Percentiles rank a stretch among this genome's conserved stretches.
Evolutionary conservation across 2,797 vertebrate genomes (phyloP).

Genomic region (Enteromius radiatus): DNA sequence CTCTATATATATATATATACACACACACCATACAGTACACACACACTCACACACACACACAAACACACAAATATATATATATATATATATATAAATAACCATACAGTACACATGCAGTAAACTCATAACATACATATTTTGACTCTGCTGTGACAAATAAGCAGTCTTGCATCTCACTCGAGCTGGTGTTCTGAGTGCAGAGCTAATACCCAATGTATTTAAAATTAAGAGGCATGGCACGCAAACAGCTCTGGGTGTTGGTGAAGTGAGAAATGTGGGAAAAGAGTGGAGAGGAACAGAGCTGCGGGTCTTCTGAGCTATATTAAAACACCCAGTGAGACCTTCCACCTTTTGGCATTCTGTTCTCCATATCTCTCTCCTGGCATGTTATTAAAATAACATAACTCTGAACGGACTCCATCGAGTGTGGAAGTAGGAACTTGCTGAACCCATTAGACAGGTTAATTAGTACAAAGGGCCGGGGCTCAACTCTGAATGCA

Average conservation of each 20-base stretch:
- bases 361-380: slow-evolving; percentile 64
- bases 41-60: too few relatives aligned
- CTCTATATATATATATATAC: too few relatives aligned
- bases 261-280: slow-evolving; percentile 32
- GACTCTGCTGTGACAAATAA: slow-evolving; percentile 14
- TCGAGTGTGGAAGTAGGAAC: slow-evolving; percentile 59
- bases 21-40: too few relatives aligned
- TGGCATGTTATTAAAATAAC: slow-evolving; percentile 72
- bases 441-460: slow-evolving; percentile 78
- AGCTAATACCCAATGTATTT: slow-evolving; percentile 11
- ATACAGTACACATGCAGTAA: not conserved
- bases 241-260: slow-evolving; percentile 34
- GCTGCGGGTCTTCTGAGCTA: slow-evolving; percentile 51
- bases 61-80: too few relatives aligned
- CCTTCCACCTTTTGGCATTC: slow-evolving; percentile 82
- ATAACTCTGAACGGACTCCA: slow-evolving; percentile 45
- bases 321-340: slow-evolving; percentile 66
- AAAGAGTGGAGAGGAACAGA: slow-evolving; percentile 28
- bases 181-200: not conserved
- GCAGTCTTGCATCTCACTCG: not conserved
- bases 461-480: slow-evolving; percentile 83
- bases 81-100: too few relatives aligned
- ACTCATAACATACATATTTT: not conserved
- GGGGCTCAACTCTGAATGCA: slow-evolving; percentile 68
- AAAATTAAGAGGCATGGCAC: slow-evolving; percentile 39